phyloP scores from a whole-genome alignment of 1,140 invertebrate species.

The Bombus huntii region DNA sequence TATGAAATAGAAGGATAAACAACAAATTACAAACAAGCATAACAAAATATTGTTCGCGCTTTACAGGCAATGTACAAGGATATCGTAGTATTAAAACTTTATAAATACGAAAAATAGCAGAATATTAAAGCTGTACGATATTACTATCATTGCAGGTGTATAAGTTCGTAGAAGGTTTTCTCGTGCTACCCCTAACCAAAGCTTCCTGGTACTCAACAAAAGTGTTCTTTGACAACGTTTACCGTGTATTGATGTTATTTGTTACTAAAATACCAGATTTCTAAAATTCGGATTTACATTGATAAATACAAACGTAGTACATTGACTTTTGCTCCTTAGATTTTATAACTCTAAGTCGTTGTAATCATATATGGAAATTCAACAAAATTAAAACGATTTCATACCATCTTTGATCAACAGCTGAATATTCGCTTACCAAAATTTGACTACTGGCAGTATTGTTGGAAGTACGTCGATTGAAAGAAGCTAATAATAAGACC shows the following conservation, averaged over 20 bases:
- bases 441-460: slow-evolving; percentile 27
- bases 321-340: not conserved
- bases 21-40: not conserved
- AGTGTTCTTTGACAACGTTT: not conserved
- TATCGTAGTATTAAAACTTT: not conserved
- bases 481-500: not conserved
- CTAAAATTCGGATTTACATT: not conserved
- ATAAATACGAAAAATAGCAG: not conserved
- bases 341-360: not conserved
- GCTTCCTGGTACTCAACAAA: not conserved
- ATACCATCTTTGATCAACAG: not conserved
- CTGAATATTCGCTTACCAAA: not conserved
- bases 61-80: not conserved
- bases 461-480: not conserved
- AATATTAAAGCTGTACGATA: not conserved
- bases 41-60: not conserved
- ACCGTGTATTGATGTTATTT: not conserved
- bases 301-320: not conserved
- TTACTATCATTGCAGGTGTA: not conserved
- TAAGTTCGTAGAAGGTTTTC: not conserved
- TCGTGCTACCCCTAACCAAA: not conserved
- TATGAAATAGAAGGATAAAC: not conserved
- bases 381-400: not conserved
- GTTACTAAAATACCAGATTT: not conserved
- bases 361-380: not conserved